Conservation (phyloP, 1,140 invertebrate species). For the Lucilia sericata region DNA sequence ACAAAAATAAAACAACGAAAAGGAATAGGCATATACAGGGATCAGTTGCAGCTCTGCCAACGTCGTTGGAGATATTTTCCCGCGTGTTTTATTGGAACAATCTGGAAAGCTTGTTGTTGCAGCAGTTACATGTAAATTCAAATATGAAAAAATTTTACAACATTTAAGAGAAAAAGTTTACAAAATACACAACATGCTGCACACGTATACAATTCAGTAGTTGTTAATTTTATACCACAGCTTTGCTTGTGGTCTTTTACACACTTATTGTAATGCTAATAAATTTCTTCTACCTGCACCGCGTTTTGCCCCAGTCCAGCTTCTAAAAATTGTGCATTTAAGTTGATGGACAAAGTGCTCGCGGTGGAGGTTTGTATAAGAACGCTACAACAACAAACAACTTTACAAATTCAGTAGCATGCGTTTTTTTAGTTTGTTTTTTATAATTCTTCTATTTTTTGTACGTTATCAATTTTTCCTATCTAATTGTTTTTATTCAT, state of each 20-base stretch:
- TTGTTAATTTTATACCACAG: too few species aligned
- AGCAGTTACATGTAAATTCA: too few species aligned
- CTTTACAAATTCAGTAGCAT: background rate
- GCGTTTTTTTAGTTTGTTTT: conserved; percentile 1
- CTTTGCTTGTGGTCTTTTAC: too few species aligned
- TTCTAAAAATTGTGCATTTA: background rate
- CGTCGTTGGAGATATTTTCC: conserved; percentile 18
- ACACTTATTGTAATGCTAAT: too few species aligned
- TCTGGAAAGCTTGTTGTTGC: conserved; percentile 25
- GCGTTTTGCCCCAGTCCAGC: too few species aligned
- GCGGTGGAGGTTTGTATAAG: background rate
- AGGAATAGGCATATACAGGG: background rate
- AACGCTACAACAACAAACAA: background rate
- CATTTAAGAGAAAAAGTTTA: too few species aligned
- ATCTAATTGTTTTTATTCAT: background rate
- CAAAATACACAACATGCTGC: too few species aligned
- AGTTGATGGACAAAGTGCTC: background rate
- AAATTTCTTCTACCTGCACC: too few species aligned
- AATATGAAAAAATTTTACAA: too few species aligned
- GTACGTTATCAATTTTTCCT: conserved; percentile 11
- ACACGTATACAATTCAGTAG: too few species aligned
- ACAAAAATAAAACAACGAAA: conserved; percentile 14
- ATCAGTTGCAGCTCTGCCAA: background rate
- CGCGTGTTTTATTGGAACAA: conserved; percentile 42
- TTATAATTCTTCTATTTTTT: background rate